Conservation (phyloP, 2,888 invertebrate genomes). For the Danaus chrysippus region DNA sequence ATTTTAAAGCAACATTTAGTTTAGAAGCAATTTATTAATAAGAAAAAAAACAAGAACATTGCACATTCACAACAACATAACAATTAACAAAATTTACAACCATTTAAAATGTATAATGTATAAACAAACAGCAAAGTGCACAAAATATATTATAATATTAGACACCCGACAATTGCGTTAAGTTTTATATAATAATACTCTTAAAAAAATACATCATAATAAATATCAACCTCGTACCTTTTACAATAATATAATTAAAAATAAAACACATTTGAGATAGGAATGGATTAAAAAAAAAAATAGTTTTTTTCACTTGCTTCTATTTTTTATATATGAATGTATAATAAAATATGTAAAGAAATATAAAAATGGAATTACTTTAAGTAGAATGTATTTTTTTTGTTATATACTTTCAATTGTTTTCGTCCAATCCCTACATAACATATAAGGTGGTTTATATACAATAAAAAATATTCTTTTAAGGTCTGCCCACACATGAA, state of each 20-base stretch:
- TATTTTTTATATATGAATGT: too few species aligned
- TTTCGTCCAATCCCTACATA: not conserved
- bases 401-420: not conserved
- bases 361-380: too few species aligned
- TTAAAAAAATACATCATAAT: constrained; percentile 23
- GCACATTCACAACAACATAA: constrained; percentile 23
- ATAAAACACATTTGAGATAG: too few species aligned
- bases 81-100: constrained; percentile 32
- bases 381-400: not conserved
- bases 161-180: constrained; percentile 44
- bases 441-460: not conserved
- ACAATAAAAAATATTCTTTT: not conserved
- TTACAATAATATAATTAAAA: not conserved
- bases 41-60: constrained; percentile 16
- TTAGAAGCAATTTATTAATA: not conserved
- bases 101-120: constrained; percentile 34
- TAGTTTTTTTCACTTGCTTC: too few species aligned
- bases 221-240: constrained; percentile 31
- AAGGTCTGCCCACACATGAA: constrained; percentile 13
- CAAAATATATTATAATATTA: constrained; percentile 50
- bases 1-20: not conserved
- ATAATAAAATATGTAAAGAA: too few species aligned
- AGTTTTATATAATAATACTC: constrained; percentile 19
- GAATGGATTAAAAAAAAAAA: too few species aligned
- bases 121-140: constrained; percentile 49